Percentiles rank a stretch among this genome's conserved stretches.
These are phyloP conservation scores for Neomorphus geoffroyi DNA, from an alignment of 2,797 vertebrate species.

Conservation along the genomic window DNA sequence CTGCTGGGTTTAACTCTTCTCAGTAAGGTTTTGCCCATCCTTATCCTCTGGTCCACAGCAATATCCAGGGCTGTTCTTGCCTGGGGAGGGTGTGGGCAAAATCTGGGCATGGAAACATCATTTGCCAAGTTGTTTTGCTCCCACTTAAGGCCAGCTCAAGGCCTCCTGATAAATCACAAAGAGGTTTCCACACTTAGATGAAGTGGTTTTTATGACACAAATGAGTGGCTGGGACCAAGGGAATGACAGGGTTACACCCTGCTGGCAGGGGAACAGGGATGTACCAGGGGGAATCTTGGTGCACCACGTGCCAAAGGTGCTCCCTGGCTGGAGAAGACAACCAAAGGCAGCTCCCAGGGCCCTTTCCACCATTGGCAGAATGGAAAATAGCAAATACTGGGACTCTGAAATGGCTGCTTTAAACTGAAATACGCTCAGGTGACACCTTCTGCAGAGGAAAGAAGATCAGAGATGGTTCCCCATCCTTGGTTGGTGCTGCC, in stretches of 20 bases:
- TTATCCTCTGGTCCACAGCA: neutral
- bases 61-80: neutral
- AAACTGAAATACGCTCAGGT: neutral
- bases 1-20: neutral
- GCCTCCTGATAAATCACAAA: neutral
- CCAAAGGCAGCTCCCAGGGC: neutral
- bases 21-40: neutral
- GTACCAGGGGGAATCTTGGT: fast-evolving
- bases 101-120: neutral
- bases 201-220: neutral
- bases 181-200: neutral
- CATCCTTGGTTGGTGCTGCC: neutral
- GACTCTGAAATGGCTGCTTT: neutral
- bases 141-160: neutral
- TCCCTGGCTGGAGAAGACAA: neutral
- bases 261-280: neutral
- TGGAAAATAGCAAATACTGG: neutral
- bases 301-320: neutral
- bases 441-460: neutral
- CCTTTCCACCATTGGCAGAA: neutral
- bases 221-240: neutral
- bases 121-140: neutral
- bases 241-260: neutral
- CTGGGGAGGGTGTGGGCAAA: neutral
- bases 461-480: neutral